Evolutionary conservation across 1,140 invertebrate genomes (phyloP), one percentile per base, ranked within the genome.

Genomic region (Plutomurus gul): DNA sequence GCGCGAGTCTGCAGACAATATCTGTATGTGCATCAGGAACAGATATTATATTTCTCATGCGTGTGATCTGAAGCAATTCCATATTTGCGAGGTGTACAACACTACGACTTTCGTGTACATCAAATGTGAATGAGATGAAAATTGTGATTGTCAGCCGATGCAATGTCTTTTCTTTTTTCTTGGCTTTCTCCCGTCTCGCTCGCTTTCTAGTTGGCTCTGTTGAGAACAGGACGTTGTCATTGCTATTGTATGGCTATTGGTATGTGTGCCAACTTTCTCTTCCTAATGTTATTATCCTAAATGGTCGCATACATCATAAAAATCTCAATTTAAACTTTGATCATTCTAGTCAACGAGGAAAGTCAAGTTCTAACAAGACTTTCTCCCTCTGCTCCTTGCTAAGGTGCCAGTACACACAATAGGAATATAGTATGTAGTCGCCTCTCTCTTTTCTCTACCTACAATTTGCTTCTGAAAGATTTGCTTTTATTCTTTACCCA

Each of bases 251-350:
- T 7, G 1, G 46, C 18, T 47, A 43, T 43, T 43, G 39, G 39
- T 13, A 43, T 43, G n/a, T 10, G 56, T 65, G 56, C 56, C 56
- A 65, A 65, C 13, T 65, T 60, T 65, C 36, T 16, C 13, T 65
- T 27, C 36, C 36, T 60, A 60, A 60, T 65, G 56, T 65, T 65
- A 65, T 65, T 65, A 36, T 7, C 56, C 56, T 36, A 65, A 65
- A 65, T 56, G 51, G 10, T 25, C 22, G n/a, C 18, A 56, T 65
- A 16, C 27, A 33, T 36, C 25, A 65, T 65, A 65, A 36, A 65
- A 65, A 65, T 65, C 30, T 65, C 56, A 65, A 65, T 65, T 65
- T 65, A 65, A 65, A 65, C 27, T 65, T 36, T 36, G 30, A 65
- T 65, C 56, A 65, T 60, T 65, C 25, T n/a, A 16, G 27, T 16